phyloP scores from a whole-genome alignment of 2,797 vertebrate species.

The Sitta carolinensis region DNA sequence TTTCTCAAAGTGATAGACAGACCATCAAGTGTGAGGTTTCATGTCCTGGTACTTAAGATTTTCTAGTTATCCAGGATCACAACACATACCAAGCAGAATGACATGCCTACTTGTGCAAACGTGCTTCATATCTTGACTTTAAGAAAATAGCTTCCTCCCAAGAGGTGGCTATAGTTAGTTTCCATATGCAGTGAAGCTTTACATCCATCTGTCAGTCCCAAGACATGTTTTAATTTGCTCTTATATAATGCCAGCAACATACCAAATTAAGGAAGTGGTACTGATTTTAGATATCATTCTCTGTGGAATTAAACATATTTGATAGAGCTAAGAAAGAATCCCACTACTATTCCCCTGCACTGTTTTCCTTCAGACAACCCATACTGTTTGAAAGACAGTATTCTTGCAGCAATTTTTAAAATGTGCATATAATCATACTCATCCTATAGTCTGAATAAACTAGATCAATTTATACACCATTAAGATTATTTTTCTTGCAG shows the following conservation, averaged over 20 bases:
- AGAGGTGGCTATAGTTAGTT: slow-evolving; percentile 47
- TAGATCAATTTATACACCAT: neutral
- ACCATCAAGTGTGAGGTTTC: neutral
- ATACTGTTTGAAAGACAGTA: neutral
- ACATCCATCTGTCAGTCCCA: slow-evolving; percentile 43
- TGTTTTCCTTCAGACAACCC: neutral
- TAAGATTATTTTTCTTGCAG: neutral
- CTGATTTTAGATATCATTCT: neutral
- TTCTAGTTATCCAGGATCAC: neutral
- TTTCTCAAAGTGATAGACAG: neutral
- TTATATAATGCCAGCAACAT: neutral
- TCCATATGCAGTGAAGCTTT: slow-evolving; percentile 16
- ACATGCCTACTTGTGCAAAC: neutral
- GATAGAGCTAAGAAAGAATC: neutral
- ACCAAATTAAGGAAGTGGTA: neutral
- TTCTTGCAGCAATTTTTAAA: neutral
- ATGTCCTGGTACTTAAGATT: neutral
- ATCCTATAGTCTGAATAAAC: neutral
- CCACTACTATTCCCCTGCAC: neutral
- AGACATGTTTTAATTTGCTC: neutral
- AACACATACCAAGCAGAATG: neutral
- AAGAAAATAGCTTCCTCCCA: slow-evolving; percentile 27
- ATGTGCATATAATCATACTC: neutral
- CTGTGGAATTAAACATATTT: neutral
- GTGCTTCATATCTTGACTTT: neutral